Base-by-base conservation (phyloP, 2,113 vertebrate genomes). In the Corydoras maculifer region DNA sequence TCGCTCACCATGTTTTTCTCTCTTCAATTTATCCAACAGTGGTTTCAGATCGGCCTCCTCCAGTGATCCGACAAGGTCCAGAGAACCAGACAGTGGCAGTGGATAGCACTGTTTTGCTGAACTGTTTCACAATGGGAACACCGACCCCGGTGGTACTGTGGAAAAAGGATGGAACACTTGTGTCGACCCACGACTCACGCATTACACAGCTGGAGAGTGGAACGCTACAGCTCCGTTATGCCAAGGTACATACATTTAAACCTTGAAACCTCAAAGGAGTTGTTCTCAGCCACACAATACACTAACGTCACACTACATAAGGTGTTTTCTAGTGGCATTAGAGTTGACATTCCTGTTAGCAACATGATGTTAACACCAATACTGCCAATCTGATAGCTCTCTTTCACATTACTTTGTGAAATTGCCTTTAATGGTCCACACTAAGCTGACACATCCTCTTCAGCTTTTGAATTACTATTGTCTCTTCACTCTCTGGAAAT, bases 21-120 rank as follows among this genome's bases (percentile, higher is more conserved):
- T 80, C 58, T 82, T 15, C 71, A 79, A 25, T 25, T 25, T 25
- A 25, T 25, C 18, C 43, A 78, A 65, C 87, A 99, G 97, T 97
- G 65, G 93, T 99, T 78, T 95, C 94, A 9, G 97, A 99, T 79
- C 92, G 96, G 49, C 97, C 96, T 62, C 97, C 97, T 11, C 97
- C 97, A 0, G 91, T 99, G 73, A 96, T 98, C 82, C 91, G 92
- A 1, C 96, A 99, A 77, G 97, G 96, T 62, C 96, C 97, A 2
- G 88, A 91, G 82, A 99, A 99, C 82, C 97, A 98, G 86, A 98
- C 96, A 0, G 93, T 98, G 25, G 91, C 95, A 9, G 97, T 97
- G 57, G 97, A 98, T 60, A 93, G 96, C 11, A 98, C 94, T 2
- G 91, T 94, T 65, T 80, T 90, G 0, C 88, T 99, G 68, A 93